phyloP scores from a whole-genome alignment of 1,140 invertebrate species.

The Eupeodes corollae region DNA sequence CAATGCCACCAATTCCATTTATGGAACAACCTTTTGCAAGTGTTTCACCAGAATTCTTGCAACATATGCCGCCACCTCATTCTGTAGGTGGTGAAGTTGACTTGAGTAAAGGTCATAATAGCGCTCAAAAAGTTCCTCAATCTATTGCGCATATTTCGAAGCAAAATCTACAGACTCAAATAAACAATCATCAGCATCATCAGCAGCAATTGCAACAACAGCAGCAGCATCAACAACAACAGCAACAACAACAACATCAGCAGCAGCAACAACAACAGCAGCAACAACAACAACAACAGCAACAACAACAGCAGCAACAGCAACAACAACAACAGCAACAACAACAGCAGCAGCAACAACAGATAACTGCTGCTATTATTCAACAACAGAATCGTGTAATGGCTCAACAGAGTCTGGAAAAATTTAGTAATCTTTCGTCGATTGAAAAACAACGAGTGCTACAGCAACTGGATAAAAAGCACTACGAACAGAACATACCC shows the following conservation, averaged over 20 bases:
- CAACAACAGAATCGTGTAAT: conserved; percentile 46
- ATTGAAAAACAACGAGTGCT: conserved; percentile 43
- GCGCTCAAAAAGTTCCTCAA: not conserved
- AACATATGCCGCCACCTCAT: conserved; percentile 37
- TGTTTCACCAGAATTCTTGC: conserved; percentile 34
- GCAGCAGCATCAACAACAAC: conserved; percentile 30
- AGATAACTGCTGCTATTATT: conserved; percentile 43
- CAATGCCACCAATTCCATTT: conserved; percentile 47
- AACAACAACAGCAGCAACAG: conserved; percentile 21
- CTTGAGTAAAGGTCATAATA: conserved; percentile 16
- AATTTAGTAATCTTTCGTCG: conserved; percentile 40
- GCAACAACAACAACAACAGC: conserved; percentile 29
- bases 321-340: conserved; percentile 23
- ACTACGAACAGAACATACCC: conserved; percentile 18
- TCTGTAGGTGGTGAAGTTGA: conserved; percentile 22
- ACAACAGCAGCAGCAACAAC: conserved; percentile 26
- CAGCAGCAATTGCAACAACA: conserved; percentile 27
- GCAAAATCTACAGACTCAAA: too few species aligned
- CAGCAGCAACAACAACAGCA: conserved; percentile 30
- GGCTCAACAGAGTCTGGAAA: conserved; percentile 45
- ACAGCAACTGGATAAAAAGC: conserved; percentile 40
- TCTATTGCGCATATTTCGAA: too few species aligned
- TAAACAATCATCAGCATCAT: too few species aligned
- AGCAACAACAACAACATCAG: conserved; percentile 21
- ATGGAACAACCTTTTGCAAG: conserved; percentile 34